phyloP scores from a whole-genome alignment of 2,797 vertebrate genomes.

The Notoglanidium macrostoma region DNA sequence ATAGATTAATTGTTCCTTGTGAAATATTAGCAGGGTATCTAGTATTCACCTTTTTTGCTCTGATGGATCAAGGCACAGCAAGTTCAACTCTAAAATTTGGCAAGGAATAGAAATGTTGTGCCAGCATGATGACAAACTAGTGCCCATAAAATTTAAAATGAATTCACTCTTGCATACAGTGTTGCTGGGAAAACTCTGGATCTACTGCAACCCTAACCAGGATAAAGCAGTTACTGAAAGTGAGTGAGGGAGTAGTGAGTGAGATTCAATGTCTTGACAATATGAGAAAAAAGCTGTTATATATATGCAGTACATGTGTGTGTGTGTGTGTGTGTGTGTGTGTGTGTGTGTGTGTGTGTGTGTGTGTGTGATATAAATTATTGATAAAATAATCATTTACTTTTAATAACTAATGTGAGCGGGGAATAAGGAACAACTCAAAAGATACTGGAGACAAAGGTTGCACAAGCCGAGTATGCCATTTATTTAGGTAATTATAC shows the following conservation, averaged over 20 bases:
- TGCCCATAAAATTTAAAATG: neutral
- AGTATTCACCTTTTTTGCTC: slow-evolving; percentile 12
- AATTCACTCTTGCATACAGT: neutral
- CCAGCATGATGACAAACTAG: neutral
- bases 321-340: too few relatives aligned
- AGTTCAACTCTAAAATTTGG: neutral
- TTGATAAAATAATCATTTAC: too few relatives aligned
- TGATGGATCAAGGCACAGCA: slow-evolving; percentile 4
- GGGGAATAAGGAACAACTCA: too few relatives aligned
- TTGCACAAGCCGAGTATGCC: too few relatives aligned
- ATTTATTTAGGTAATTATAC: too few relatives aligned
- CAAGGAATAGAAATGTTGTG: neutral
- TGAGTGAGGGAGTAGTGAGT: neutral
- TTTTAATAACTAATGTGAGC: too few relatives aligned
- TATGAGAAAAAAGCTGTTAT: neutral
- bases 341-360: too few relatives aligned
- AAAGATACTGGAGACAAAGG: too few relatives aligned
- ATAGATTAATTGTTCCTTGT: too few relatives aligned
- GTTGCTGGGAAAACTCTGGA: neutral
- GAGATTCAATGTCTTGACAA: neutral
- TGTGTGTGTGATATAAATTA: too few relatives aligned
- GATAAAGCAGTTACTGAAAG: neutral
- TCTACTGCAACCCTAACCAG: neutral
- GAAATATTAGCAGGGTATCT: slow-evolving; percentile 7
- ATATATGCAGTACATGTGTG: too few relatives aligned